Conservation (phyloP, 2,113 vertebrate genomes). For the Stigmatopora argus region DNA sequence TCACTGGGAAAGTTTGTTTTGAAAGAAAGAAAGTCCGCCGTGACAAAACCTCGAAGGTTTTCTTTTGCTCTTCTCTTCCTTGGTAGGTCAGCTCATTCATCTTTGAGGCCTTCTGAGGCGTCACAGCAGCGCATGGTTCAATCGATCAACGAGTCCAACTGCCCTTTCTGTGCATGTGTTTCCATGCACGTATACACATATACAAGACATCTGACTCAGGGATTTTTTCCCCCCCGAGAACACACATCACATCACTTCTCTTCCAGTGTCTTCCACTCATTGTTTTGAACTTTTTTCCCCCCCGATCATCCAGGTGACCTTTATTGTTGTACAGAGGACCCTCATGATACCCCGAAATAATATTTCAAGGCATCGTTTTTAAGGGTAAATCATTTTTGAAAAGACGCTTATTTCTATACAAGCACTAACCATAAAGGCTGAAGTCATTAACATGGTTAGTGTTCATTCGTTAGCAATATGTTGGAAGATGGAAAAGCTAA, state of each 20-base stretch:
- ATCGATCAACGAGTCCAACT: slow-evolving; percentile 63
- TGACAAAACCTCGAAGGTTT: slow-evolving; percentile 50
- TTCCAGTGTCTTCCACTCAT: slow-evolving; percentile 13
- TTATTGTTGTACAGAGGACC: no score
- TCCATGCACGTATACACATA: slow-evolving; percentile 20
- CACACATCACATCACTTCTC: slow-evolving; percentile 32
- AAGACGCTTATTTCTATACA: no score
- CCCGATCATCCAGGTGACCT: slow-evolving; percentile 20
- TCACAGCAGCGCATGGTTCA: slow-evolving; percentile 56
- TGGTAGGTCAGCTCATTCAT: slow-evolving; percentile 62
- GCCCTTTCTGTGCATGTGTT: slow-evolving; percentile 33
- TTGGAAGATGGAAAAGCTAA: no score
- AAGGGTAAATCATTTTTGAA: no score
- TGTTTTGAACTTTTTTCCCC: slow-evolving; percentile 31
- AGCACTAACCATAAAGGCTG: no score
- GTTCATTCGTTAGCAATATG: no score
- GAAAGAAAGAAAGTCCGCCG: background rate
- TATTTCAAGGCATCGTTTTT: no score
- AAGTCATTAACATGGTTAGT: no score
- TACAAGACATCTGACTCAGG: slow-evolving; percentile 36
- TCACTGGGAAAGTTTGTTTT: background rate
- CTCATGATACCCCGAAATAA: no score
- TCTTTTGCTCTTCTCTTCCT: slow-evolving; percentile 36
- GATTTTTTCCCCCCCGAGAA: slow-evolving; percentile 38
- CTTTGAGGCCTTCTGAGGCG: slow-evolving; percentile 53